phyloP scores from a whole-genome alignment of 2,888 invertebrate genomes.

The Cephus rjabovi region DNA sequence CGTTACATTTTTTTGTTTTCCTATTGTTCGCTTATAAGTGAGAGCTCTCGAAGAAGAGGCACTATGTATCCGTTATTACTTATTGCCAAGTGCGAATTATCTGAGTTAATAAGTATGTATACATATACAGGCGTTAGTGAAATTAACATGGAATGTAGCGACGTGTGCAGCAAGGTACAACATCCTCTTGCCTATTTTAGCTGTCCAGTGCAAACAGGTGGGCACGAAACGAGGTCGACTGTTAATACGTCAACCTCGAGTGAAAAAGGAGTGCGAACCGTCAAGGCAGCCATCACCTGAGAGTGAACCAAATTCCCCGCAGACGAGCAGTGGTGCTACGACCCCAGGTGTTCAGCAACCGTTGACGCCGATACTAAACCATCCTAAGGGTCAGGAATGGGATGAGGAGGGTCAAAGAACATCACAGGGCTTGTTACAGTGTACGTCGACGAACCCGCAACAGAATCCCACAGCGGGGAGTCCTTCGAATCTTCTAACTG shows the following conservation, averaged over 20 bases:
- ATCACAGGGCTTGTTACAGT: conserved; percentile 21
- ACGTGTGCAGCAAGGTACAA: neutral
- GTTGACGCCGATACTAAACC: conserved; percentile 66
- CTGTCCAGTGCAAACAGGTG: conserved; percentile 55
- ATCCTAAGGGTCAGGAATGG: conserved; percentile 45
- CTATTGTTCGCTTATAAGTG: neutral
- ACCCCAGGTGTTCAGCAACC: conserved; percentile 40
- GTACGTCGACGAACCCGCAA: conserved; percentile 65
- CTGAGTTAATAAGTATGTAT: neutral
- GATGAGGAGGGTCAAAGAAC: conserved; percentile 35
- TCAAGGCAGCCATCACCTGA: conserved; percentile 63
- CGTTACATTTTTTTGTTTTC: neutral
- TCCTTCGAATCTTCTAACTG: conserved; percentile 71
- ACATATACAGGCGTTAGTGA: neutral
- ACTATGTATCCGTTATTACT: neutral
- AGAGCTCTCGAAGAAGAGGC: conserved; percentile 14
- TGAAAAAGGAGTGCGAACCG: conserved; percentile 75
- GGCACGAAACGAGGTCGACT: conserved; percentile 75
- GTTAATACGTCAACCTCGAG: conserved; percentile 75
- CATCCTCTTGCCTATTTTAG: conserved; percentile 26
- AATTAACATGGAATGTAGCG: conserved; percentile 1
- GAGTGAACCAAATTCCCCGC: conserved; percentile 58
- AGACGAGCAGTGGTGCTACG: conserved; percentile 34
- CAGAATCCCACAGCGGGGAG: conserved; percentile 70
- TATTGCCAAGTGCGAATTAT: neutral